Percentiles rank a stretch among this genome's conserved stretches.
Conservation (phyloP, 2,797 vertebrate genomes). For the Okamejei kenojei region DNA sequence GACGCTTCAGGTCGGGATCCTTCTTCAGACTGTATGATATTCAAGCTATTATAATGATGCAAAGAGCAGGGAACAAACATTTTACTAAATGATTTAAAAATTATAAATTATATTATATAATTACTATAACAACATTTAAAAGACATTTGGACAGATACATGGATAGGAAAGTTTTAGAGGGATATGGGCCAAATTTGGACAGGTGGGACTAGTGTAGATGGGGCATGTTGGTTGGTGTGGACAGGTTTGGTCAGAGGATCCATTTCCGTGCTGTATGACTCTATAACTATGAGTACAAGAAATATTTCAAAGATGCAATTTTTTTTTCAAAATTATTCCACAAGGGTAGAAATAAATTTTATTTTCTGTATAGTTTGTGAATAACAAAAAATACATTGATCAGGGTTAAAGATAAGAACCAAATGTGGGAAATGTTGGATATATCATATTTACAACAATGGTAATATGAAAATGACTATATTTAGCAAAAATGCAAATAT, state of each 20-base stretch:
- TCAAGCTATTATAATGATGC: not conserved
- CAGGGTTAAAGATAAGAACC: not conserved
- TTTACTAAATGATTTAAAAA: not conserved
- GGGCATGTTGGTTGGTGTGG: too few species aligned
- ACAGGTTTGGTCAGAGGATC: too few species aligned
- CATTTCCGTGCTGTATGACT: too few species aligned
- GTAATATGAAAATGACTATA: not conserved
- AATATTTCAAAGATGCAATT: too few species aligned
- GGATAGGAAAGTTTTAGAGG: too few species aligned
- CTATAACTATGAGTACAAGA: too few species aligned
- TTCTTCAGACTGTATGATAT: not conserved
- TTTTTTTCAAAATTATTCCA: not conserved
- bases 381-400: not conserved
- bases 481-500: conserved; percentile 30
- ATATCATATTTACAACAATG: not conserved
- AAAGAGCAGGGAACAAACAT: not conserved
- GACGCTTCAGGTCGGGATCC: too few species aligned
- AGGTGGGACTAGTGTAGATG: too few species aligned
- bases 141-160: too few species aligned
- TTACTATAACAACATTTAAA: too few species aligned
- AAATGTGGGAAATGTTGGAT: conserved; percentile 6
- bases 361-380: not conserved
- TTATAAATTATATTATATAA: not conserved
- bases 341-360: not conserved
- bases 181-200: too few species aligned